Evolutionary conservation across 2,888 invertebrate genomes (phyloP).

Genomic region (Epistrophe eligans): DNA sequence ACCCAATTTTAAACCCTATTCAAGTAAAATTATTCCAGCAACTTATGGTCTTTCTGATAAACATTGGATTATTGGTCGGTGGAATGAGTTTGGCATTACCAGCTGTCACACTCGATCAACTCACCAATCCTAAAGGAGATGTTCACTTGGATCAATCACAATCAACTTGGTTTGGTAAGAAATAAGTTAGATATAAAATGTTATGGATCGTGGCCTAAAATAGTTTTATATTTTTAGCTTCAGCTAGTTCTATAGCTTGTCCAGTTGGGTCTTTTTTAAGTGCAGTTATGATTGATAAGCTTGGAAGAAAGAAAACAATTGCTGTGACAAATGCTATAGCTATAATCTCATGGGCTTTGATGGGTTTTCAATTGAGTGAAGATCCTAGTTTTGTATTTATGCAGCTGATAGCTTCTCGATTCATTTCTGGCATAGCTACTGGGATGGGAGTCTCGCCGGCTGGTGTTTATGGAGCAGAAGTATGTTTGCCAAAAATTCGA

Average conservation of each 20-base stretch:
- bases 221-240: slow-evolving; percentile 80
- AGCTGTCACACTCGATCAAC: slow-evolving; percentile 80
- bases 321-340: slow-evolving; percentile 80
- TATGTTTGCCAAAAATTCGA: slow-evolving; percentile 86
- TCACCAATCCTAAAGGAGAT: slow-evolving; percentile 78
- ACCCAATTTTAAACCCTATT: neutral
- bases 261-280: slow-evolving; percentile 82
- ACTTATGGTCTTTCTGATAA: slow-evolving; percentile 81
- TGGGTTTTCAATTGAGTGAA: slow-evolving; percentile 79
- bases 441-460: slow-evolving; percentile 82
- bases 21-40: slow-evolving; percentile 73
- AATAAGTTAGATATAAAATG: too few species aligned
- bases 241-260: slow-evolving; percentile 81
- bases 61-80: slow-evolving; percentile 81
- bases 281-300: slow-evolving; percentile 81
- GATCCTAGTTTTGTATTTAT: slow-evolving; percentile 78
- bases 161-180: slow-evolving; percentile 83
- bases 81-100: slow-evolving; percentile 83
- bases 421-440: slow-evolving; percentile 81
- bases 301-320: slow-evolving; percentile 82
- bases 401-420: slow-evolving; percentile 81
- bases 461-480: slow-evolving; percentile 83
- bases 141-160: slow-evolving; percentile 79
- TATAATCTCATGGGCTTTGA: slow-evolving; percentile 81
- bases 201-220: too few species aligned